phyloP scores from a whole-genome alignment of 2,797 vertebrate species.

The Fratercula arctica region DNA sequence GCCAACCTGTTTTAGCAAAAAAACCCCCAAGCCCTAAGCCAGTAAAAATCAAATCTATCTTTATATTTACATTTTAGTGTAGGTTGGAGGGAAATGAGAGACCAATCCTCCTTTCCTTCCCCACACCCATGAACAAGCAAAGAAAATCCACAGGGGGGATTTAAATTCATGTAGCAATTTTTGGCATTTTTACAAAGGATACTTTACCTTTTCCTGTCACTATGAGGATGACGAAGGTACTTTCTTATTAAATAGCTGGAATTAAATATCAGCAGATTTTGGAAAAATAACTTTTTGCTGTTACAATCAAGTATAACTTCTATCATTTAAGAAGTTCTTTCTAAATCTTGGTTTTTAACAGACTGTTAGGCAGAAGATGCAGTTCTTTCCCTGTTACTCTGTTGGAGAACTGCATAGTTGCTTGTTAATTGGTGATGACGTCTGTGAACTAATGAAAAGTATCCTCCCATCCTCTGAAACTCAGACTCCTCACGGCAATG shows the following conservation, averaged over 20 bases:
- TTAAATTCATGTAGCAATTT: not conserved
- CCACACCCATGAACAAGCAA: not conserved
- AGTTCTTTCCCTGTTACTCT: not conserved
- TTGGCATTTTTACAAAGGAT: not conserved
- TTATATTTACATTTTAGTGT: not conserved
- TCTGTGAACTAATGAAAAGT: not conserved
- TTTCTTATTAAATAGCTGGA: not conserved
- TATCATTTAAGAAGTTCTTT: not conserved
- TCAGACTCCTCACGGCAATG: not conserved
- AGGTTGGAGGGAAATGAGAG: not conserved
- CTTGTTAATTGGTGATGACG: not conserved
- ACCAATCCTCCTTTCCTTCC: not conserved
- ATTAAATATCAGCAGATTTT: not conserved
- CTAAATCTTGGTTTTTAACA: not conserved
- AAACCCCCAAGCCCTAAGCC: not conserved
- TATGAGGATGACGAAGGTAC: not conserved
- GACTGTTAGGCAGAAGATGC: not conserved
- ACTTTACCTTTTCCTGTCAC: not conserved
- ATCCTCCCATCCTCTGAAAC: not conserved
- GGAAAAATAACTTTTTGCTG: not conserved
- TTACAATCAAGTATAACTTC: not conserved
- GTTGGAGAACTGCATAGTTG: not conserved
- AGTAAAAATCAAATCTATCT: rapidly evolving
- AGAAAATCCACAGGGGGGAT: not conserved
- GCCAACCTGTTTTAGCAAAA: not conserved